Percentiles rank a stretch among this genome's conserved stretches.
Evolutionary conservation across 2,888 invertebrate species (phyloP).

Genomic region (Cetonia aurata): DNA sequence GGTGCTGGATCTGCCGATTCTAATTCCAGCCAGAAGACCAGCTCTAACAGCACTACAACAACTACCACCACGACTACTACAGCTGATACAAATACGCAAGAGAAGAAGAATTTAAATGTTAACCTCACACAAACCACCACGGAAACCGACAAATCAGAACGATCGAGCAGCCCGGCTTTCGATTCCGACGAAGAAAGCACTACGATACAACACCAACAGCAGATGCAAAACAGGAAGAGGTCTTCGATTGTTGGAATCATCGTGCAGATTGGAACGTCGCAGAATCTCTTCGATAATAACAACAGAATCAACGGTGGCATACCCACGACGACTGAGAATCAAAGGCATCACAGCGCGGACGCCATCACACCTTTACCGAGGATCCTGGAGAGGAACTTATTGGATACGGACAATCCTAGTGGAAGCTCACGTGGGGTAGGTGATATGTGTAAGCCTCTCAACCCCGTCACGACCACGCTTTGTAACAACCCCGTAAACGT

Average conservation of each 20-base stretch:
- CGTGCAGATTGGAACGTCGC: constrained; percentile 74
- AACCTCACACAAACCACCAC: constrained; percentile 46
- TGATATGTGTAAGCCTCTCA: constrained; percentile 54
- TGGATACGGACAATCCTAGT: constrained; percentile 72
- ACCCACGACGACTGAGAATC: constrained; percentile 59
- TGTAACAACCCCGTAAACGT: constrained; percentile 42
- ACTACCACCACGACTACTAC: constrained; percentile 69
- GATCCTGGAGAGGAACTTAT: constrained; percentile 75
- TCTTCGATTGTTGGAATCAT: constrained; percentile 78
- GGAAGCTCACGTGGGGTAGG: constrained; percentile 55
- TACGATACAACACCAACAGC: constrained; percentile 62
- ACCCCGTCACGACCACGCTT: constrained; percentile 50
- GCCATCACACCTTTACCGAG: constrained; percentile 68
- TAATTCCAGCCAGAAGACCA: constrained; percentile 73
- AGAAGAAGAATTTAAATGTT: constrained; percentile 57
- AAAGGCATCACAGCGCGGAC: constrained; percentile 44
- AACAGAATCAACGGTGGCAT: constrained; percentile 72
- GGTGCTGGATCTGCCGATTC: constrained; percentile 69
- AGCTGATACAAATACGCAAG: constrained; percentile 54
- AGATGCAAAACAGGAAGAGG: constrained; percentile 68
- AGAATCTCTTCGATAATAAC: constrained; percentile 67
- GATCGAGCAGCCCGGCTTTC: constrained; percentile 94
- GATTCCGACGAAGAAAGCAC: constrained; percentile 94
- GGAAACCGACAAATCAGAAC: constrained; percentile 76
- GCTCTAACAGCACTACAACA: constrained; percentile 71